Percentiles rank a stretch among this genome's conserved stretches.
Conservation (phyloP, 2,888 invertebrate genomes). For the Ochropacha duplaris region DNA sequence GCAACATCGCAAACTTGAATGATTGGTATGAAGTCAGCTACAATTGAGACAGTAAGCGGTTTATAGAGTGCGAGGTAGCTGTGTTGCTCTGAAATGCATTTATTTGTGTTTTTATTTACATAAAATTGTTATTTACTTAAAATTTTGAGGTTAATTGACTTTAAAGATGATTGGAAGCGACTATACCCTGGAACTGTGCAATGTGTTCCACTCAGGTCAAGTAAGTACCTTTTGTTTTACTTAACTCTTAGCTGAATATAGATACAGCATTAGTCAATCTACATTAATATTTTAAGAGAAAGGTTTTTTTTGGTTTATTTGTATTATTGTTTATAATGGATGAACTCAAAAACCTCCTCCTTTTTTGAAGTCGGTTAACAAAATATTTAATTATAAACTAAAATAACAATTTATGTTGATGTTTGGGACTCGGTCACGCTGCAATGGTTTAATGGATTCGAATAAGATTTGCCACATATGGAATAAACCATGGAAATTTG, state of each 20-base stretch:
- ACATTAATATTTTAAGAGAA: neutral
- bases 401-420: no score
- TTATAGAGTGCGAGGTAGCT: constrained; percentile 34
- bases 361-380: no score
- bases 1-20: constrained; percentile 60
- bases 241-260: constrained; percentile 5
- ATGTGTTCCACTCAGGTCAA: constrained; percentile 94
- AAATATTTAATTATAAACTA: no score
- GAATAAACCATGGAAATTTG: no score
- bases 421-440: no score
- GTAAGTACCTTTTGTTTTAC: constrained; percentile 80
- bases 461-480: no score
- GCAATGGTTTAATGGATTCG: neutral
- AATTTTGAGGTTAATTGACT: constrained; percentile 10
- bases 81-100: constrained; percentile 43
- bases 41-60: constrained; percentile 53
- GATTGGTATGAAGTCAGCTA: constrained; percentile 58
- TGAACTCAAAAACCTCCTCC: no score
- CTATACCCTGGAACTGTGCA: constrained; percentile 93
- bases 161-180: constrained; percentile 90
- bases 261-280: neutral
- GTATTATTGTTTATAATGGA: no score
- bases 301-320: no score
- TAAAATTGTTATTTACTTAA: constrained; percentile 22
- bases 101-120: constrained; percentile 32